Evolutionary conservation across 37 sponge, comb jelly and placozoan genomes (phyloP).

Genomic region (Theonella swinhoei): DNA sequence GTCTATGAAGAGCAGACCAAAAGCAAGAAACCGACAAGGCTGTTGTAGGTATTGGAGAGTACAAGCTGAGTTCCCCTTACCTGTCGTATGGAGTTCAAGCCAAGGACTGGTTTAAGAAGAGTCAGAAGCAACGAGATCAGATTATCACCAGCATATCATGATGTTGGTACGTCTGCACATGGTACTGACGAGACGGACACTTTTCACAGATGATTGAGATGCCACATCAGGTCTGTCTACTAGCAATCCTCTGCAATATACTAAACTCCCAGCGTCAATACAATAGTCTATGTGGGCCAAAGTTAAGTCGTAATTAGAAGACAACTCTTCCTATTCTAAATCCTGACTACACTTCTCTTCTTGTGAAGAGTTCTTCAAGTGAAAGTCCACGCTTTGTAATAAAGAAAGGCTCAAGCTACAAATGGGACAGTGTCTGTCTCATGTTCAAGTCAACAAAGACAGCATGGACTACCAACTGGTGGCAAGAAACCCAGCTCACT

Average conservation of each 20-base stretch:
- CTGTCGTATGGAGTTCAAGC: background rate
- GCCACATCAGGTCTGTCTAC: too few species aligned
- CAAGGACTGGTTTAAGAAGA: slow-evolving; percentile 9
- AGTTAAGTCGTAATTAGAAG: background rate
- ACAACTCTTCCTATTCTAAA: background rate
- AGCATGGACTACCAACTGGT: slow-evolving; percentile 8
- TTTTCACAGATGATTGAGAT: too few species aligned
- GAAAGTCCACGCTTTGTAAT: background rate
- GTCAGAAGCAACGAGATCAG: background rate
- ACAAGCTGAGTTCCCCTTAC: slow-evolving; percentile 3
- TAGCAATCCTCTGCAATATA: background rate
- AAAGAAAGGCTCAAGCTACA: background rate
- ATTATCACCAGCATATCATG: background rate
- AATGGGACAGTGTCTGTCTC: background rate
- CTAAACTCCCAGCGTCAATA: background rate
- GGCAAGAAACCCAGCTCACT: background rate
- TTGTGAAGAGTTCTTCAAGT: background rate
- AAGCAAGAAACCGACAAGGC: slow-evolving; percentile 17
- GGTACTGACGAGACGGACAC: background rate
- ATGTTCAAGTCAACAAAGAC: background rate
- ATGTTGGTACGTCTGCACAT: background rate
- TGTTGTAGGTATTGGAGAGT: slow-evolving; percentile 30
- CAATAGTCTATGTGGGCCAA: background rate
- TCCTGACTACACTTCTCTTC: background rate
- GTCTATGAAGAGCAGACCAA: slow-evolving; percentile 7